Conservation (phyloP, 2,888 invertebrate genomes). For the Protonemura montana region DNA sequence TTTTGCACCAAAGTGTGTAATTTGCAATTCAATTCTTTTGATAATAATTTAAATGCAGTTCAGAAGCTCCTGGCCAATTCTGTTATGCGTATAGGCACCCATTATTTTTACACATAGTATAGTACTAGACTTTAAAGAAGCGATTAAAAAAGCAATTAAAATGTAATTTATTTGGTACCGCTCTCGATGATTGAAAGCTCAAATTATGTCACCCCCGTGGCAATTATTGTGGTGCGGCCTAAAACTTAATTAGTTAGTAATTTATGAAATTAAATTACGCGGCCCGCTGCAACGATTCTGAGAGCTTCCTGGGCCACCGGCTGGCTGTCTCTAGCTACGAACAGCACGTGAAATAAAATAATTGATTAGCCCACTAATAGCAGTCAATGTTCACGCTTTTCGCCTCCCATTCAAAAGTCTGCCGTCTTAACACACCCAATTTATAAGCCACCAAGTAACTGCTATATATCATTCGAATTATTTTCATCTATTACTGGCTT, state of each 20-base stretch:
- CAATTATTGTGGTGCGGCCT: conserved; percentile 15
- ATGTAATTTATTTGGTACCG: conserved; percentile 17
- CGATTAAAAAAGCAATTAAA: neutral
- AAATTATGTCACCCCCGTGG: conserved; percentile 12
- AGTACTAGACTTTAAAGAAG: neutral
- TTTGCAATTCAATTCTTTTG: no score
- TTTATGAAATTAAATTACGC: conserved; percentile 34
- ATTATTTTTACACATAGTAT: neutral
- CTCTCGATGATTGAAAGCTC: neutral
- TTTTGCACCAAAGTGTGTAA: no score
- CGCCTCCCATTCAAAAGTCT: conserved; percentile 30
- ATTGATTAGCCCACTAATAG: conserved; percentile 37
- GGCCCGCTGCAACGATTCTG: neutral
- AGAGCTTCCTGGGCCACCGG: neutral
- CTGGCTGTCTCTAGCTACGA: conserved; percentile 1
- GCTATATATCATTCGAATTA: conserved; percentile 14
- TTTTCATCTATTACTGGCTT: neutral
- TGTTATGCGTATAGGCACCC: no score
- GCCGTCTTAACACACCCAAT: conserved; percentile 25
- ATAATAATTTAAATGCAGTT: no score
- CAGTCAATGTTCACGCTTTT: conserved; percentile 23
- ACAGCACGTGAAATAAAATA: conserved; percentile 16
- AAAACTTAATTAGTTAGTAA: conserved; percentile 34
- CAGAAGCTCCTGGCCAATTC: no score
- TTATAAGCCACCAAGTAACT: conserved; percentile 29